Conservation (phyloP, 2,888 invertebrate species). For the Lacanobia wlatinum region DNA sequence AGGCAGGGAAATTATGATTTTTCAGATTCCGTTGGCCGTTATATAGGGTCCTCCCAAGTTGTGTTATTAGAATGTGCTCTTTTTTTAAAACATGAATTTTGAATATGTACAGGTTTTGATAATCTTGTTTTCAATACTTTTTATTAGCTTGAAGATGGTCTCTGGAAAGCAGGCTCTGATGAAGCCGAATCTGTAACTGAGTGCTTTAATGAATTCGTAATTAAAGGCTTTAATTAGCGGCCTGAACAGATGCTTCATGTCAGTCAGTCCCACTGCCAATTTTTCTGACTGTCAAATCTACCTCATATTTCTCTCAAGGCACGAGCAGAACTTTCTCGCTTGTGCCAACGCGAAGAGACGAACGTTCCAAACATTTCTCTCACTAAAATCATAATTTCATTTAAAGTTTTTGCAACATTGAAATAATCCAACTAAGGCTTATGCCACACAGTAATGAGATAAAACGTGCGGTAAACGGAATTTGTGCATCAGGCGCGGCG, state of each 20-base stretch:
- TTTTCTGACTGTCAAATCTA: not conserved
- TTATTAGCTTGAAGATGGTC: not conserved
- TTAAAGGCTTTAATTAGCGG: not conserved
- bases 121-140: not conserved
- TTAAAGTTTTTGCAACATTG: constrained; percentile 35
- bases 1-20: too few species aligned
- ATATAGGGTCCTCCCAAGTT: not conserved
- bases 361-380: constrained; percentile 19
- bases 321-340: not conserved
- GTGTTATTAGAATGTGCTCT: not conserved
- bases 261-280: not conserved
- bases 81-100: not conserved
- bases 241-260: not conserved
- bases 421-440: constrained; percentile 45
- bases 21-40: constrained; percentile 25
- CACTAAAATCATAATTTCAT: constrained; percentile 22
- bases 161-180: not conserved
- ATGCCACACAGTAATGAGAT: constrained; percentile 63
- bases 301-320: not conserved
- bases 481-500: constrained; percentile 67
- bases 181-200: not conserved
- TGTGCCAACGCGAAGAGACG: not conserved
- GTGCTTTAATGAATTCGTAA: not conserved
- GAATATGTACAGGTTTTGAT: not conserved
- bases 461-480: constrained; percentile 60